phyloP scores from a whole-genome alignment of 2,797 vertebrate genomes.

The Clamator glandarius region DNA sequence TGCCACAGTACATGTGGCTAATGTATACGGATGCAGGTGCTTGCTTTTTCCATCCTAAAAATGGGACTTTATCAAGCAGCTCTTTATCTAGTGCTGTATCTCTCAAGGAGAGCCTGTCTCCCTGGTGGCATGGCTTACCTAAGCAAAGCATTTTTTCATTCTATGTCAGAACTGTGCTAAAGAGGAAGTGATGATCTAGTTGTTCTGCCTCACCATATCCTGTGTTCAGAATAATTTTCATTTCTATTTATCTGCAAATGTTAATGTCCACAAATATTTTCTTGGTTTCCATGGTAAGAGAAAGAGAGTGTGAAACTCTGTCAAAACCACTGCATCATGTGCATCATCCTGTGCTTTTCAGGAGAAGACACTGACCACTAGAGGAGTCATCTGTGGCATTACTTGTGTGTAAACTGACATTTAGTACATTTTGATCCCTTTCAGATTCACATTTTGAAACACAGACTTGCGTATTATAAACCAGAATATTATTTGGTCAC shows the following conservation, averaged over 20 bases:
- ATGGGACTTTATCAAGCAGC: neutral
- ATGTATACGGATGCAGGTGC: neutral
- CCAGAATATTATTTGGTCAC: slow-evolving; percentile 8
- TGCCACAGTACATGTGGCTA: neutral
- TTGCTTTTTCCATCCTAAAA: neutral
- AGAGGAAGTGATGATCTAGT: slow-evolving; percentile 70
- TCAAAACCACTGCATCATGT: slow-evolving; percentile 66
- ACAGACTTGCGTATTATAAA: neutral
- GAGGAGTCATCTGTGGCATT: slow-evolving; percentile 50
- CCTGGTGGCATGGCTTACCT: slow-evolving; percentile 23
- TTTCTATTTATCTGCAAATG: slow-evolving; percentile 77
- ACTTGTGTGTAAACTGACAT: slow-evolving; percentile 28
- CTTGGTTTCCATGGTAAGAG: slow-evolving; percentile 78
- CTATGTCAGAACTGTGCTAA: slow-evolving; percentile 25
- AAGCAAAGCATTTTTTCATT: slow-evolving; percentile 45
- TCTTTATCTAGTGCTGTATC: neutral
- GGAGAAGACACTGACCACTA: slow-evolving; percentile 49
- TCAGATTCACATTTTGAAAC: slow-evolving; percentile 60
- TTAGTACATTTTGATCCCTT: slow-evolving; percentile 57
- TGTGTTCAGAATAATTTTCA: slow-evolving; percentile 77
- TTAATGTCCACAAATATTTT: slow-evolving; percentile 80
- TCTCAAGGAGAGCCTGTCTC: neutral
- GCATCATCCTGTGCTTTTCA: slow-evolving; percentile 62
- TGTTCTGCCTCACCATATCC: slow-evolving; percentile 71
- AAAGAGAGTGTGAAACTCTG: slow-evolving; percentile 46